Evolutionary conservation across 2,113 vertebrate species (phyloP), one percentile per base, ranked within the genome.

Genomic region (Paraplagusia blochii): DNA sequence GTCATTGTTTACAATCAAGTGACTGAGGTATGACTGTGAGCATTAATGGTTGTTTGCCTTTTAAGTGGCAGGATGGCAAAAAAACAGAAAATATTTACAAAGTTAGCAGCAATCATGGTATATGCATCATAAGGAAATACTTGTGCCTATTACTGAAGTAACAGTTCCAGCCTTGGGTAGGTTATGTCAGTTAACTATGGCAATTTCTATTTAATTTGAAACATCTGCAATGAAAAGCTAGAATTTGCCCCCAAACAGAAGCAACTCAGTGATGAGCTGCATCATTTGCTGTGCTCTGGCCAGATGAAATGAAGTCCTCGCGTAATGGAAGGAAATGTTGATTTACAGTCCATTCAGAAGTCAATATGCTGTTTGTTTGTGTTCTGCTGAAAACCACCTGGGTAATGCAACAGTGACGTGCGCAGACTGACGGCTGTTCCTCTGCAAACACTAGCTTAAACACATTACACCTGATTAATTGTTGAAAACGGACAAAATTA

Each of bases 381-480:
- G 4, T 71, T 64, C 54, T 74, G 34, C 63, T 68, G 46, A 52
- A 58, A 74, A 86, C 60, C 71, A 79, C 72, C 66, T 79, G 77
- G 70, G 66, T 84, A 72, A 57, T 44, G 44, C 67, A 50, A 50
- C 39, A 15, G 58, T 66, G 72, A 69, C 71, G 68, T 74, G 51
- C 49, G 63, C 64, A 72, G 60, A 55, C 60, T 69, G 74, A 56
- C 53, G 67, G 85, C 62, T 87, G 72, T 85, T 81, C 58, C 60
- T 79, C 67, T 89, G 87, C 90, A 90, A 91, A 91, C 83, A 87
- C 86, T 83, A 74, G 66, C 81, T 75, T 74, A 45, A 89, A 87
- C 66, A 77, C 85, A 84, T 92, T 92, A 90, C 92, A 89, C 91
- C 93, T 4, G 92, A 95, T 93, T 93, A 91, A 94, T 93, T 92